Evolutionary conservation across 2,113 vertebrate species (phyloP).

Genomic region (Cottus gobio): DNA sequence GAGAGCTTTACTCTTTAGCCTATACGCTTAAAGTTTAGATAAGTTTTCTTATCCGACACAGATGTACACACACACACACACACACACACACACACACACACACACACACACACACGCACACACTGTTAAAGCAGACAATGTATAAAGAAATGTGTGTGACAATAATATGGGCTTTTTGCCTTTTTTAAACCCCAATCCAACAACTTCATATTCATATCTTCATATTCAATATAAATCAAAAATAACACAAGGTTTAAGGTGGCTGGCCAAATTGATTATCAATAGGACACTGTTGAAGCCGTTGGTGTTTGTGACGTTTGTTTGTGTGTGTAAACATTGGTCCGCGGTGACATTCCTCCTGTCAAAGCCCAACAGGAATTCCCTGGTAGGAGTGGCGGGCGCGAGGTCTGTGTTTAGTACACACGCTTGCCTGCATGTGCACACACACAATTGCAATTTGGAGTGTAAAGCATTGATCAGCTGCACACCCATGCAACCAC

Average conservation of each 20-base stretch:
- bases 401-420: conserved; percentile 72
- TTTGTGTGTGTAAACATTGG: conserved; percentile 62
- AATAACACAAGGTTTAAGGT: neutral
- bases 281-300: conserved; percentile 1
- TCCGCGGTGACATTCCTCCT: conserved; percentile 73
- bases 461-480: conserved; percentile 30
- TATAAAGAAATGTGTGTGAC: conserved; percentile 5
- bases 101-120: neutral
- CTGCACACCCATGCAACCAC: conserved; percentile 17
- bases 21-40: conserved; percentile 10
- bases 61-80: conserved; percentile 11
- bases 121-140: too few relatives aligned
- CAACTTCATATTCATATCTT: neutral
- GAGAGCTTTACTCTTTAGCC: conserved; percentile 5
- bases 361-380: conserved; percentile 80
- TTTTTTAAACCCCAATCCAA: neutral
- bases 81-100: neutral
- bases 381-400: conserved; percentile 80
- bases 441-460: conserved; percentile 10
- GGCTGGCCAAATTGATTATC: neutral
- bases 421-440: conserved; percentile 25
- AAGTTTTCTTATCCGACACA: conserved; percentile 24
- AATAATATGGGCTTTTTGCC: neutral
- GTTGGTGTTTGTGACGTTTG: conserved; percentile 35
- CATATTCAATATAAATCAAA: too few relatives aligned